Conservation (phyloP, 2,888 invertebrate genomes). For the Papilio gigon region DNA sequence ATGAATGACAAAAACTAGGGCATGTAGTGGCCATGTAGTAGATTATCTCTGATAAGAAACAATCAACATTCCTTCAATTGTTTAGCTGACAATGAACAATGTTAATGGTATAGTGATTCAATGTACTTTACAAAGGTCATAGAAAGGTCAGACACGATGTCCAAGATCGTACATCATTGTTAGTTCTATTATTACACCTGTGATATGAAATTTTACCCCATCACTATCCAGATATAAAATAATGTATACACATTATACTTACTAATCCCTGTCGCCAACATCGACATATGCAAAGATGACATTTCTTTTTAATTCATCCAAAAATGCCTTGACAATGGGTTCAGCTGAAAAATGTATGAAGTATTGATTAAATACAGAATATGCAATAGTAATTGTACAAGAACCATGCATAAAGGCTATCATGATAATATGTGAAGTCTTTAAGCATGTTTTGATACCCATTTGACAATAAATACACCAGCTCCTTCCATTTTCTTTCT, state of each 20-base stretch:
- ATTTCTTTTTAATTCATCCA: constrained; percentile 83
- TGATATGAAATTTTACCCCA: not conserved
- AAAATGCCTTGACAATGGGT: constrained; percentile 87
- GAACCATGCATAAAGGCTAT: not conserved
- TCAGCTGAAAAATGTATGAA: constrained; percentile 84
- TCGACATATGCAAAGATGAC: constrained; percentile 88
- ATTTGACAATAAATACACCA: constrained; percentile 87
- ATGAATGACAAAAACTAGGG: constrained; percentile 17
- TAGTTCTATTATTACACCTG: not conserved
- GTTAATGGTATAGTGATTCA: not conserved
- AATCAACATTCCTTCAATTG: constrained; percentile 1
- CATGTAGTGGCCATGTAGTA: not conserved
- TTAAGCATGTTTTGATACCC: constrained; percentile 51
- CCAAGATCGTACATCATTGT: too few species aligned
- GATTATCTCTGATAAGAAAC: constrained; percentile 20
- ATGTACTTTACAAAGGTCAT: not conserved
- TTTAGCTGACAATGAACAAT: not conserved
- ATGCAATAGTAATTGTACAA: constrained; percentile 8
- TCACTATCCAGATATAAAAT: constrained; percentile 12
- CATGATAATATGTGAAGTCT: not conserved
- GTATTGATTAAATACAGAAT: constrained; percentile 10
- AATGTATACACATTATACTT: constrained; percentile 67
- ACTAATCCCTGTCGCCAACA: constrained; percentile 90
- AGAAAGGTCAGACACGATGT: not conserved
- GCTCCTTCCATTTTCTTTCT: constrained; percentile 86